These are phyloP conservation scores for Tolypeutes matacus DNA, from an alignment of 2,797 vertebrate species.

Conservation along the genomic window DNA sequence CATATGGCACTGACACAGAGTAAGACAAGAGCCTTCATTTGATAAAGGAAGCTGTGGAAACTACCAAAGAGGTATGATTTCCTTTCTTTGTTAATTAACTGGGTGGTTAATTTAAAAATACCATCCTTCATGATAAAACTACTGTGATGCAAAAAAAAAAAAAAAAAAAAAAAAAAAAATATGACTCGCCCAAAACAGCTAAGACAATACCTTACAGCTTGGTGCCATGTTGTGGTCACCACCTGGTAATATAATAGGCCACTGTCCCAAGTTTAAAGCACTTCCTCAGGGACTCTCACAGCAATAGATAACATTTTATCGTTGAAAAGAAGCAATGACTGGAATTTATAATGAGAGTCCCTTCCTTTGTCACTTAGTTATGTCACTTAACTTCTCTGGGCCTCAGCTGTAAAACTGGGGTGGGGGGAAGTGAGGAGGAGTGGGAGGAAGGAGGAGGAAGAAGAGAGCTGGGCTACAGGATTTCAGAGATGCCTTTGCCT, in stretches of 20 bases:
- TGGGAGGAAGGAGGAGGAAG: neutral
- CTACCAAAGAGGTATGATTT: neutral
- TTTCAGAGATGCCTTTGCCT: neutral
- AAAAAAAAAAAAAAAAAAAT: neutral
- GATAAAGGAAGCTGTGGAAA: neutral
- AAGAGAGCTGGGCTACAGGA: neutral
- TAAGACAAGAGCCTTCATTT: neutral
- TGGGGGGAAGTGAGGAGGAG: neutral
- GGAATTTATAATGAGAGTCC: neutral
- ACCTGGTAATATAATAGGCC: neutral
- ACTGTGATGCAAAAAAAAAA: conserved; percentile 1
- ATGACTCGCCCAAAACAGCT: neutral
- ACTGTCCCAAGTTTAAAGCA: neutral
- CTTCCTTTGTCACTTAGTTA: neutral
- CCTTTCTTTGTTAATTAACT: neutral
- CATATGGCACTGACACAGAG: neutral
- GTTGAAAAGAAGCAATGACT: neutral
- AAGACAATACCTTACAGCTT: neutral
- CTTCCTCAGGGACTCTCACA: conserved; percentile 13
- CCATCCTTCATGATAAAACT: neutral
- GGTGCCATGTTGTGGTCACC: neutral
- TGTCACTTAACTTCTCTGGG: neutral
- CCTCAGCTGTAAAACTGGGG: neutral
- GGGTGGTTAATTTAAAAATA: neutral
- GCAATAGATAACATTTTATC: neutral